phyloP scores from a whole-genome alignment of 1,140 invertebrate genomes.

The Temnothorax nylanderi region DNA sequence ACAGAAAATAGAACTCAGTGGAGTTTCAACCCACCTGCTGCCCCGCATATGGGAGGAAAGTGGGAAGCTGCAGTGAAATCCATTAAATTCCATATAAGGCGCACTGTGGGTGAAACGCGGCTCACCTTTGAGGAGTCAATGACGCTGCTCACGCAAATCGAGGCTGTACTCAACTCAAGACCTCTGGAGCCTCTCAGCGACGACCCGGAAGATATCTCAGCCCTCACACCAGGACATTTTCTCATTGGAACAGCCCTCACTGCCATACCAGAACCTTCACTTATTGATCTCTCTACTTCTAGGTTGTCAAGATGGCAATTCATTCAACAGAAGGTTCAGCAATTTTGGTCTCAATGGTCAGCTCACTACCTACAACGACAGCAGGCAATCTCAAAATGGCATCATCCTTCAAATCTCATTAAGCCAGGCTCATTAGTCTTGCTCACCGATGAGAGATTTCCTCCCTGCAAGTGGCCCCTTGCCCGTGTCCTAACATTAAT shows the following conservation, averaged over 20 bases:
- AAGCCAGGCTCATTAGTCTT: too few relatives aligned
- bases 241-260: conserved; percentile 55
- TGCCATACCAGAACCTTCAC: too few relatives aligned
- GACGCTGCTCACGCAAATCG: conserved; percentile 56
- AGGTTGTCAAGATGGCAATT: too few relatives aligned
- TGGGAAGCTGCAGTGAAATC: conserved; percentile 66
- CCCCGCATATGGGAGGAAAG: conserved; percentile 31
- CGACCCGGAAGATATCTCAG: conserved; percentile 45
- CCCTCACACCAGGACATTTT: conserved; percentile 69
- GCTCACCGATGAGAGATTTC: too few relatives aligned
- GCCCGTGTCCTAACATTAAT: too few relatives aligned
- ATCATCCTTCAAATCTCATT: too few relatives aligned
- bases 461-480: too few relatives aligned
- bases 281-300: too few relatives aligned
- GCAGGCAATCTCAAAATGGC: too few relatives aligned
- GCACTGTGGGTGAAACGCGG: conserved; percentile 45
- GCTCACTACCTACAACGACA: too few relatives aligned
- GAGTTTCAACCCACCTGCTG: background rate
- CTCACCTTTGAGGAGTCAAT: conserved; percentile 48
- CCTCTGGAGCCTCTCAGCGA: background rate
- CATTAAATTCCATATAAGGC: conserved; percentile 2
- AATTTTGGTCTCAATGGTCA: too few relatives aligned
- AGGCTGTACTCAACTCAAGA: conserved; percentile 5
- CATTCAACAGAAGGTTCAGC: too few relatives aligned
- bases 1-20: background rate